Evolutionary conservation across 2,888 invertebrate species (phyloP).

Genomic region (Phaonia tiefii): DNA sequence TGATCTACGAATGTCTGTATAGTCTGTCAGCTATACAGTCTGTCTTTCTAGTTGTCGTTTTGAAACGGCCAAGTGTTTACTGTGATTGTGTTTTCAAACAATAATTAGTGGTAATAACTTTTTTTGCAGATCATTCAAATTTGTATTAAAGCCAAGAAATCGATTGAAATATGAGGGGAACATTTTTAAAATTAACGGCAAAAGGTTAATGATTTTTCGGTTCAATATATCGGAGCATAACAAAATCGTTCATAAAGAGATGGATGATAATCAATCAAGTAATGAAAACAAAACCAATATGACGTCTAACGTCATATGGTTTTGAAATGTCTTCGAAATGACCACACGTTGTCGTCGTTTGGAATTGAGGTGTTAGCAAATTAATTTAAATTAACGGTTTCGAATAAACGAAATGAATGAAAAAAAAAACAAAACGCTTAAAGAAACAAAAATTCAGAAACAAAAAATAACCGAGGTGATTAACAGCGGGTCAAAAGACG

Average conservation of each 20-base stretch:
- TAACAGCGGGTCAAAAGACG: no score
- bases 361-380: conserved; percentile 18
- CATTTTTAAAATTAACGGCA: background rate
- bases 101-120: background rate
- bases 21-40: background rate
- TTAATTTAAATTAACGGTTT: conserved; percentile 10
- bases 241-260: conserved; percentile 5
- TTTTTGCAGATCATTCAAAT: conserved; percentile 15
- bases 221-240: background rate
- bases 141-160: background rate
- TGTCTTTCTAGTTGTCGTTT: background rate
- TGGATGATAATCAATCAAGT: conserved; percentile 29
- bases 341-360: background rate
- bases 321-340: background rate
- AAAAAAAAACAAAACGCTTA: no score
- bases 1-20: background rate
- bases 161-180: no score
- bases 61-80: background rate
- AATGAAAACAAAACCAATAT: conserved; percentile 28
- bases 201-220: conserved; percentile 17
- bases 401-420: no score
- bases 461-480: no score
- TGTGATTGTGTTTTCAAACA: background rate
- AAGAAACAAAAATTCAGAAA: no score
- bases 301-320: background rate